Evolutionary conservation across 2,113 vertebrate genomes (phyloP).

Genomic region (Sinocyclocheilus rhinocerous): DNA sequence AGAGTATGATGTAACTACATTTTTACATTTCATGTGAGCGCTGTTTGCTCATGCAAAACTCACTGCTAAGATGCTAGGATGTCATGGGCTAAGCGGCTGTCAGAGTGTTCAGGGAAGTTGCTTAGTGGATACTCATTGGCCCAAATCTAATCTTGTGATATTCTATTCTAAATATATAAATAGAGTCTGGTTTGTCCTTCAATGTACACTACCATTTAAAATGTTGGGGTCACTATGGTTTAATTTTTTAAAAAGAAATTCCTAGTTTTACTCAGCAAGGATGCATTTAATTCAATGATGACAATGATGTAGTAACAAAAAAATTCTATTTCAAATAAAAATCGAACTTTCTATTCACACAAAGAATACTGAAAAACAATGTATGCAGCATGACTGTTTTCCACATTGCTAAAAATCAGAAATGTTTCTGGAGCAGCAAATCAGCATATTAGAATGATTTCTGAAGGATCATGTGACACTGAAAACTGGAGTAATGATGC

Average conservation of each 20-base stretch:
- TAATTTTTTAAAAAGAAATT: not conserved
- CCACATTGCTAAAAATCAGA: not conserved
- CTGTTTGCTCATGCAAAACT: slow-evolving; percentile 1
- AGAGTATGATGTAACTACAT: slow-evolving; percentile 1
- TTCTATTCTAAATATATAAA: not conserved
- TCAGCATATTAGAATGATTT: not conserved
- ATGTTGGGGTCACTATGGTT: not conserved
- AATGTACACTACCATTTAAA: not conserved
- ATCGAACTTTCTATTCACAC: not conserved
- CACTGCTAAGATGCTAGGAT: not conserved
- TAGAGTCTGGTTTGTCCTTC: not conserved
- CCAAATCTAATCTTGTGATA: not conserved
- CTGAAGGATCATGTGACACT: not conserved
- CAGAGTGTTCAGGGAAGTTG: not conserved
- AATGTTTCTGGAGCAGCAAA: not conserved
- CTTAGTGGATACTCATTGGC: not conserved
- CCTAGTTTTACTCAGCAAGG: not conserved
- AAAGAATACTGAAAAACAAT: not conserved
- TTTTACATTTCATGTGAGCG: not conserved
- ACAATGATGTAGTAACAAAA: not conserved
- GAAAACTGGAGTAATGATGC: not conserved
- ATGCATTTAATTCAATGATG: not conserved
- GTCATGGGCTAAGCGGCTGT: not conserved
- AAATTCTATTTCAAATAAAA: not conserved
- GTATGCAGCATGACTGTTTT: not conserved